Base-by-base conservation (phyloP, 2,888 invertebrate genomes). In the Dasysyrphus tricinctus region DNA sequence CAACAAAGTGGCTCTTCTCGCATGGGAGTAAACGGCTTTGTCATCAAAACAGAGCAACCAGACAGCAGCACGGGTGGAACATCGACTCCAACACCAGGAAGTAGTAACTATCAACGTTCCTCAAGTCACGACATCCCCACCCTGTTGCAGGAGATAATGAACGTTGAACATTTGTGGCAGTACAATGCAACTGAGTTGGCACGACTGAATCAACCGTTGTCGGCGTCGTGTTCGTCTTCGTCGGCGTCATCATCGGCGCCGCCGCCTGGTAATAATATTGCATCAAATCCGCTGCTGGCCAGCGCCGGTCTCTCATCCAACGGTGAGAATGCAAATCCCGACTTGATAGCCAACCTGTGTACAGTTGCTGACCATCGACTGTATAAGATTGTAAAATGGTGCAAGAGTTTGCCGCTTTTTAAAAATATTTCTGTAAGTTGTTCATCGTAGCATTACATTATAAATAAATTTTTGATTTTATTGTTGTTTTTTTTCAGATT, bases 331-430 rank as follows among this genome's bases (percentile, higher is more conserved):
- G 95, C 96, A 72, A 96, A 96, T 93, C 96, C 97, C 0, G 97
- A 97, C 93, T 96, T 97, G 92, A 94, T 98, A 72, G 97, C 97
- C 2, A 97, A 97, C 93, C 94, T 98, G 90, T 98, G 97, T 94
- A 97, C 97, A 91, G 98, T 98, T 84, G 98, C 98, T 59, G 99
- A 99, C 93, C 97, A 98, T 92, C 94, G 98, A 63, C 94, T 99
- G 19, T 99, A 98, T 92, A 98, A 98, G 94, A 98, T 99, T 89
- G 99, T 99, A 88, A 98, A 98, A 92, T 99, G 99, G 99, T 98
- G 98, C 94, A 97, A 99, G 92, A 98, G 98, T 92, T 93, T 99
- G 92, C 98, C 99, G 16, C 95, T 99, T 34, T 99, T 99, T 92
- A 98, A 98, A 92, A 97, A 98, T 93, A 98, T 99, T 90, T 97